Base-by-base conservation (phyloP, 1,140 invertebrate species). In the Phenacoccus solenopsis region DNA sequence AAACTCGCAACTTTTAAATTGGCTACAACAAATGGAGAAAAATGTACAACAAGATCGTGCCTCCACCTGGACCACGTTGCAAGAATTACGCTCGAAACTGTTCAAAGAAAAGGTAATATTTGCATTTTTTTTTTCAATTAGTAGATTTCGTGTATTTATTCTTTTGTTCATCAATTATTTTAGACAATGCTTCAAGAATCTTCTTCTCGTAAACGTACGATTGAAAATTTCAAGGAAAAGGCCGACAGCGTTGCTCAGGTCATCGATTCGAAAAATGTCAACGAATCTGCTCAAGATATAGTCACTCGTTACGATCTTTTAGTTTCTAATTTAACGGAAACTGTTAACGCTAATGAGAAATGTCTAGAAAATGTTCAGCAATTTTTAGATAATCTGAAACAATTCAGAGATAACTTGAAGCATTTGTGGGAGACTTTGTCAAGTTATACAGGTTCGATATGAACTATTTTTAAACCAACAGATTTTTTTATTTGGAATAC, bases 181-280 rank as follows among this genome's bases (percentile, higher is more conserved):
- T 73, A 87, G 84, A 87, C 88, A 0, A 81, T 87, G 49, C 83
- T 92, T 27, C 93, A 96, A 82, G 95, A 98, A 80, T 93, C 95
- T 16, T 80, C 87, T 22, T 89, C 90, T 0, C 91, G 97, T 75
- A 95, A 94, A 77, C 82, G 93, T 71, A 86, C 94, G 25, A 87
- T 98, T 61, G 94, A 96, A 80, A 87, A 88, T 71, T 85, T 95
- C 0, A 88, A 89, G 5, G 93, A 96, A 76, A 96, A 94, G 80
- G 91, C 91, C 0, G 86, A 89, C 74, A 84, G 81, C 64, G 76
- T 91, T 70, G 82, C 78, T 74, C 83, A 81, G 78, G 80, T 83
- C 56, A 83, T 81, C 68, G 84, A 83, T 49, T 25, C 21, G 1
- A 27, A 64, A 64, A 64, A 38, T 74, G 24, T 25, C 16, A 22